Evolutionary conservation across 2,113 vertebrate genomes (phyloP).

Genomic region (Bambusicola thoracicus): DNA sequence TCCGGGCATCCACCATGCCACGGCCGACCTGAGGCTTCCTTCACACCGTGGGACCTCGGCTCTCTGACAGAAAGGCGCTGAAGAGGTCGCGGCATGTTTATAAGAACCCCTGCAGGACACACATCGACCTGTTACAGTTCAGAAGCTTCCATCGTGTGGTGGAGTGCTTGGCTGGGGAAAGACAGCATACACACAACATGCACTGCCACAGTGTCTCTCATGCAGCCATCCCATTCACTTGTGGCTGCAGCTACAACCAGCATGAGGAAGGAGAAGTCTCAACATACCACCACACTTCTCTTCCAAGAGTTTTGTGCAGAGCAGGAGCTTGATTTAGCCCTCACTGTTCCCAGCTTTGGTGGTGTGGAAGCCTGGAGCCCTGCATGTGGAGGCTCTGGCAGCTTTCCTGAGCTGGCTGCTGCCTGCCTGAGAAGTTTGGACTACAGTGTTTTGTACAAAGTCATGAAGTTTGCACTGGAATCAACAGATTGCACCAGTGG

Average conservation of each 20-base stretch:
- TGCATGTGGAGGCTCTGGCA: not conserved
- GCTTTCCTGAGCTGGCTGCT: not conserved
- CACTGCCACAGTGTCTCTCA: not conserved
- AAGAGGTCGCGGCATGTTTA: too few species aligned
- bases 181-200: fast-evolving
- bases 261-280: fast-evolving
- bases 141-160: fast-evolving
- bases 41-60: not conserved
- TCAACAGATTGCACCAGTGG: not conserved
- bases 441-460: not conserved
- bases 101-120: fast-evolving
- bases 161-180: not conserved
- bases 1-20: not conserved
- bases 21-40: fast-evolving
- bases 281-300: fast-evolving
- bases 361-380: fast-evolving
- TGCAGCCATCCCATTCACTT: not conserved
- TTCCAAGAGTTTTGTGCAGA: fast-evolving
- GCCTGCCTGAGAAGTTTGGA: not conserved
- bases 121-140: not conserved
- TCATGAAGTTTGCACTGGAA: not conserved
- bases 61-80: fast-evolving
- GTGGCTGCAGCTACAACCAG: not conserved
- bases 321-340: not conserved
- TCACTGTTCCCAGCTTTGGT: not conserved